Conservation (phyloP, 2,888 invertebrate genomes). For the Omphaloscelis lunosa region DNA sequence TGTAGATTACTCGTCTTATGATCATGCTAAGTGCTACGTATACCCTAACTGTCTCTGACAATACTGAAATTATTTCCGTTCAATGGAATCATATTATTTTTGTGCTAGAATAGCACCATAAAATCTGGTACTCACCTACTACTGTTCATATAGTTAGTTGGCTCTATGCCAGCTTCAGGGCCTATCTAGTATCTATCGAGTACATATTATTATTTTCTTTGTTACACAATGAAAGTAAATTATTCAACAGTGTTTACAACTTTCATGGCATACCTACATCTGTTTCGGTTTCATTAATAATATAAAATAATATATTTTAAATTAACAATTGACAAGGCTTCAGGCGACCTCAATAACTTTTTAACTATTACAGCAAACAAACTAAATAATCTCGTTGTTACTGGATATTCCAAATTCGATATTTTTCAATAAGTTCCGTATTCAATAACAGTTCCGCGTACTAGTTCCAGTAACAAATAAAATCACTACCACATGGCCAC, state of each 20-base stretch:
- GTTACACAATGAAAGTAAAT: conserved; percentile 13
- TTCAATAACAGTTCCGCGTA: conserved; percentile 4
- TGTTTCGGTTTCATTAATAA: not conserved
- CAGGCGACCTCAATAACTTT: not conserved
- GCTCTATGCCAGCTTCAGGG: conserved; percentile 35
- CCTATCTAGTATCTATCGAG: conserved; percentile 8
- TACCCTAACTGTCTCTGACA: not conserved
- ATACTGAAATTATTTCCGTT: not conserved
- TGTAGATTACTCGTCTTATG: not conserved
- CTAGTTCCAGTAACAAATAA: not conserved
- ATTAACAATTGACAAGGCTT: not conserved
- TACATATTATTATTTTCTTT: conserved; percentile 31
- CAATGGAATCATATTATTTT: not conserved
- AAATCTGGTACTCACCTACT: not conserved
- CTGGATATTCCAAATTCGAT: not conserved
- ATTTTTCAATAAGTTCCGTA: not conserved
- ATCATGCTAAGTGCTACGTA: not conserved
- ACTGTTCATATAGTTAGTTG: conserved; percentile 10
- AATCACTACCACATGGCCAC: not conserved
- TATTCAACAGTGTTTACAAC: conserved; percentile 9
- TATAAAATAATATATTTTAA: not conserved
- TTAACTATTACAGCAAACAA: not conserved
- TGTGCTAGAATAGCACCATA: not conserved
- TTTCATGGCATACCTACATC: conserved; percentile 12
- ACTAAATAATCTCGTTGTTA: too few species aligned